A percentile compares a stretch with the other conserved stretches of the same genome.
phyloP scores from a whole-genome alignment of 2,888 invertebrate species.

The Lamellibrachia columna region DNA sequence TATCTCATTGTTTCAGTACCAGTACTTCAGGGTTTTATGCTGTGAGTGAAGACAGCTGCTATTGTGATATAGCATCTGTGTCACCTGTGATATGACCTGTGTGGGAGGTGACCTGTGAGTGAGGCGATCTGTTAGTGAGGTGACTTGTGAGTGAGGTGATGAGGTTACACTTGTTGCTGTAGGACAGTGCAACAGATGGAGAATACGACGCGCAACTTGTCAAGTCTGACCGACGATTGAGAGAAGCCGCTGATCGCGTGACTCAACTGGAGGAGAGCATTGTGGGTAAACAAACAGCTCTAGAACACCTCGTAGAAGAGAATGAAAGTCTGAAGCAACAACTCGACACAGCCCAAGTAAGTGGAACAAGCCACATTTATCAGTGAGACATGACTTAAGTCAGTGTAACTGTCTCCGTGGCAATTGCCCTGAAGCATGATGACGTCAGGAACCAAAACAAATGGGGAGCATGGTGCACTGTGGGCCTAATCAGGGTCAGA shows the following conservation, averaged over 20 bases:
- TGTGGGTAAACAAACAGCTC: conserved; percentile 51
- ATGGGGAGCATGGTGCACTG: too few relatives aligned
- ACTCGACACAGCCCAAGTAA: neutral
- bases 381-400: neutral
- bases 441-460: too few relatives aligned
- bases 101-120: neutral
- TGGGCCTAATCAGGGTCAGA: too few relatives aligned
- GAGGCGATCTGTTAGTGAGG: neutral
- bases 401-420: neutral
- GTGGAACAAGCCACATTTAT: conserved; percentile 19
- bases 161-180: neutral
- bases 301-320: conserved; percentile 50
- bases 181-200: neutral
- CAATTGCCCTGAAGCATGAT: too few relatives aligned
- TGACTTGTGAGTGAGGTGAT: neutral
- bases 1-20: too few relatives aligned
- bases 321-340: conserved; percentile 45
- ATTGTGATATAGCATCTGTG: neutral
- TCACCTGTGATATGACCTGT: neutral
- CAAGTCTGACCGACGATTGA: neutral
- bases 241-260: conserved; percentile 40
- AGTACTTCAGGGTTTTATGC: too few relatives aligned
- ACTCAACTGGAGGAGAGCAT: conserved; percentile 53
- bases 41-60: too few relatives aligned
- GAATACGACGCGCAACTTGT: neutral